A percentile compares a stretch with the other conserved stretches of the same genome.
Conservation (phyloP, 2,797 vertebrate genomes). For the Synanceia verrucosa region DNA sequence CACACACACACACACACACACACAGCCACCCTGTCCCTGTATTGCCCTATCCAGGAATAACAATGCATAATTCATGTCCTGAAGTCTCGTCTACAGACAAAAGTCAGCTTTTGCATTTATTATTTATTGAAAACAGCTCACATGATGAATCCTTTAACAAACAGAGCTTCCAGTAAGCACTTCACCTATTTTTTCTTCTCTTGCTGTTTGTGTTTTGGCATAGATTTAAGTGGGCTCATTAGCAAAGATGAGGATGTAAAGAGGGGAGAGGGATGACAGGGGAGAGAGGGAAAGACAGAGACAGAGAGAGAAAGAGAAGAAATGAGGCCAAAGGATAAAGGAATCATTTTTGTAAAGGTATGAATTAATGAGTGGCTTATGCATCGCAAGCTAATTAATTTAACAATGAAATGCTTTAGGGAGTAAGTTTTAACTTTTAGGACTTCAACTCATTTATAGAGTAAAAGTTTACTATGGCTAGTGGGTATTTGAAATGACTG, state of each 20-base stretch:
- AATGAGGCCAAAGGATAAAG: conserved; percentile 64
- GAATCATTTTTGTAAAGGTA: conserved; percentile 67
- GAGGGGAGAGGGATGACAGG: conserved; percentile 48
- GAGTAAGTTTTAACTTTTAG: conserved; percentile 40
- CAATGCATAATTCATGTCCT: conserved; percentile 81
- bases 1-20: conserved; percentile 31
- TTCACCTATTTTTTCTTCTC: conserved; percentile 66
- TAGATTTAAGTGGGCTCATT: conserved; percentile 77
- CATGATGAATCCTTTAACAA: conserved; percentile 80
- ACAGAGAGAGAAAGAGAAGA: conserved; percentile 18
- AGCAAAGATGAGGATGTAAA: conserved; percentile 65
- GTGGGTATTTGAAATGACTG: conserved; percentile 28
- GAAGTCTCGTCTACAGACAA: conserved; percentile 81
- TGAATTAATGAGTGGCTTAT: conserved; percentile 61
- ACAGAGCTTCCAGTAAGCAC: conserved; percentile 73
- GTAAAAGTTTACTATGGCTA: conserved; percentile 38
- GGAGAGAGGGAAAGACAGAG: conserved; percentile 8
- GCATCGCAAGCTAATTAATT: conserved; percentile 59
- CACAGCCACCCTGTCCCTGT: conserved; percentile 67
- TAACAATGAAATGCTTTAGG: conserved; percentile 50
- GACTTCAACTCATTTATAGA: conserved; percentile 27
- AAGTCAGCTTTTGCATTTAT: conserved; percentile 81
- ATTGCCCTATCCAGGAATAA: conserved; percentile 80
- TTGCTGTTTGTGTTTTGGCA: conserved; percentile 77
- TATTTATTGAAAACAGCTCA: conserved; percentile 82